Conservation (phyloP, 2,797 vertebrate genomes). For the Zenarchopterus dispar region DNA sequence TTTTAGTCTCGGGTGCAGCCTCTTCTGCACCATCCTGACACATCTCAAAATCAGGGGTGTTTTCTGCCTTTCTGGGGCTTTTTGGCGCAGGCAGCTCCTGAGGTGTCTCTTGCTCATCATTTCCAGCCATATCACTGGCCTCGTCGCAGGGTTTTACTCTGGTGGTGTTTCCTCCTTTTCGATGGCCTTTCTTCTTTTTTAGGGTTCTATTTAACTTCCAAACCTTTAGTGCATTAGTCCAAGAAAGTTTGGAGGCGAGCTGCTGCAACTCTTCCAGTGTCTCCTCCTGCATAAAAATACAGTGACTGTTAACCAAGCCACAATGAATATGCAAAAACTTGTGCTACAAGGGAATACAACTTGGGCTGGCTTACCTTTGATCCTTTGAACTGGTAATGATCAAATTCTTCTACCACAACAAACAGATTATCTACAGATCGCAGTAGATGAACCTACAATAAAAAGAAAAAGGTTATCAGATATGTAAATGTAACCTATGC, state of each 20-base stretch:
- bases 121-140: conserved; percentile 12
- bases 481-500: too few relatives aligned
- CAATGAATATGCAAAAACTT: neutral
- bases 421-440: conserved; percentile 97
- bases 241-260: conserved; percentile 88
- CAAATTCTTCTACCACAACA: conserved; percentile 91
- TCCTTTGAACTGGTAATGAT: conserved; percentile 90
- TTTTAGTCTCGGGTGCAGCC: conserved; percentile 52
- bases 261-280: conserved; percentile 89
- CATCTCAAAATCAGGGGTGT: conserved; percentile 30
- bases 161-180: conserved; percentile 67
- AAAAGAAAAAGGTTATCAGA: neutral
- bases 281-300: conserved; percentile 85
- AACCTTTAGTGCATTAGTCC: conserved; percentile 87
- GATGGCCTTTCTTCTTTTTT: conserved; percentile 90
- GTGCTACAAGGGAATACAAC: neutral
- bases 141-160: conserved; percentile 56
- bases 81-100: conserved; percentile 45
- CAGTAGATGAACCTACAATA: conserved; percentile 88
- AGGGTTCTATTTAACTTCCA: conserved; percentile 91
- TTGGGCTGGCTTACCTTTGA: conserved; percentile 83
- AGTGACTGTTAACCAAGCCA: neutral
- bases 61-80: conserved; percentile 35
- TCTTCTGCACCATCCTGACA: conserved; percentile 46
- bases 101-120: conserved; percentile 29